Base-by-base conservation (phyloP, 2,888 invertebrate genomes). In the Nasonovia ribisnigri region DNA sequence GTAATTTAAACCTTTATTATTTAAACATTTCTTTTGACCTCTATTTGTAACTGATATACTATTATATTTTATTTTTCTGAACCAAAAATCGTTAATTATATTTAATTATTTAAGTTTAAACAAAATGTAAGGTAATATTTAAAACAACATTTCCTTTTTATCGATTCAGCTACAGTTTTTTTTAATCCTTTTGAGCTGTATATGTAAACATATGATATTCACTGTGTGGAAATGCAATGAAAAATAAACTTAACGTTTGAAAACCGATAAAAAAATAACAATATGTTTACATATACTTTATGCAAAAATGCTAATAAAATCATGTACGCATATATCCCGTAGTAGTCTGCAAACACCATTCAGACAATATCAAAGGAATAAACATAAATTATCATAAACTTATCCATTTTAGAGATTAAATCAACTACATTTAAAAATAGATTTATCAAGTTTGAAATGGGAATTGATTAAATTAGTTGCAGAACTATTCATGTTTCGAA, bases 41-140 rank as follows among this genome's bases (percentile, higher is more conserved):
- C 77, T 20, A n/a, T 13, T 67, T 67, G 36, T 77, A 77, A 77
- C 36, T 36, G 3, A 20, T 0, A 36, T 77, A 42, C 20, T 77
- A 36, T 77, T 36, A 77, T 77, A 36, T 77, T 67, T 36, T 36
- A 77, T 77, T 77, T 77, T 77, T 77, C 20, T 8, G 36, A 77
- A 77, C 36, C 36, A 36, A 77, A 11, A 77, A 77, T 8, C 77
- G 36, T 77, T 77, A 77, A 77, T 77, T 36, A 36, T 36, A 20
- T 77, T 77, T 77, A 77, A 77, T 77, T 77, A 77, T 77, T 77
- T 77, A 77, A 77, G 36, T 77, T 77, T 77, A 20, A 77, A 77
- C 36, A 77, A 20, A 77, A 36, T 77, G 20, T 77, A 16, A 36
- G 6, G 67, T 67, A 77, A 77, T 77, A 77, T 36, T 36, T 77